Conservation (phyloP, 1,140 invertebrate genomes). For the Adelges cooleyi region DNA sequence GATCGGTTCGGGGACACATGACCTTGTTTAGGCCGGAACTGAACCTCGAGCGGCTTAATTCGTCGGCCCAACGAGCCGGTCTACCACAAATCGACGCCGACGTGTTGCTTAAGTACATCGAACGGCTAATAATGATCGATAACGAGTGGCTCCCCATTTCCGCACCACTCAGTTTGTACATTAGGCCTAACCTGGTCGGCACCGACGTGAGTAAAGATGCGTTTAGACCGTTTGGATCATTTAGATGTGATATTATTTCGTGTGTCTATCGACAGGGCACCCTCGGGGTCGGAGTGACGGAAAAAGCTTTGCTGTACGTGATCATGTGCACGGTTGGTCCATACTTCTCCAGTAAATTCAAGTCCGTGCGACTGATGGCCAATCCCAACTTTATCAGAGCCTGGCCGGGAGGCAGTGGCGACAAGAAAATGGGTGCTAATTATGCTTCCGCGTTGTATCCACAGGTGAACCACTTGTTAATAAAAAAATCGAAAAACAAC, state of each 20-base stretch:
- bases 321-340: slow-evolving; percentile 86
- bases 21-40: slow-evolving; percentile 87
- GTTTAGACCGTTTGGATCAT: too few relatives aligned
- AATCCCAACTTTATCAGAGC: slow-evolving; percentile 73
- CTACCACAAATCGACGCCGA: slow-evolving; percentile 80
- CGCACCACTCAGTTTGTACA: slow-evolving; percentile 79
- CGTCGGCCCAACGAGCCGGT: slow-evolving; percentile 67
- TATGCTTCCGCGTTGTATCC: slow-evolving; percentile 77
- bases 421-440: slow-evolving; percentile 89
- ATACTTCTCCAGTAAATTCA: slow-evolving; percentile 67
- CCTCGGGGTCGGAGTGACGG: slow-evolving; percentile 74
- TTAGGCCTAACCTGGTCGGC: slow-evolving; percentile 91
- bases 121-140: slow-evolving; percentile 79
- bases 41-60: slow-evolving; percentile 89
- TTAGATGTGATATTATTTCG: too few relatives aligned
- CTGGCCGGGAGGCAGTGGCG: slow-evolving; percentile 92
- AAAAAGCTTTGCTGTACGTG: slow-evolving; percentile 77
- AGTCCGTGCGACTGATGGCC: slow-evolving; percentile 62
- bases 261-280: slow-evolving; percentile 53
- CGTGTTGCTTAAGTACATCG: slow-evolving; percentile 80
- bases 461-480: slow-evolving; percentile 49
- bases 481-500: too few relatives aligned
- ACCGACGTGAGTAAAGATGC: slow-evolving; percentile 88
- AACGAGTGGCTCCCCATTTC: slow-evolving; percentile 95
- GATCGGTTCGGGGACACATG: slow-evolving; percentile 85